phyloP scores from a whole-genome alignment of 2,888 invertebrate genomes.

The Drosophila siamana region DNA sequence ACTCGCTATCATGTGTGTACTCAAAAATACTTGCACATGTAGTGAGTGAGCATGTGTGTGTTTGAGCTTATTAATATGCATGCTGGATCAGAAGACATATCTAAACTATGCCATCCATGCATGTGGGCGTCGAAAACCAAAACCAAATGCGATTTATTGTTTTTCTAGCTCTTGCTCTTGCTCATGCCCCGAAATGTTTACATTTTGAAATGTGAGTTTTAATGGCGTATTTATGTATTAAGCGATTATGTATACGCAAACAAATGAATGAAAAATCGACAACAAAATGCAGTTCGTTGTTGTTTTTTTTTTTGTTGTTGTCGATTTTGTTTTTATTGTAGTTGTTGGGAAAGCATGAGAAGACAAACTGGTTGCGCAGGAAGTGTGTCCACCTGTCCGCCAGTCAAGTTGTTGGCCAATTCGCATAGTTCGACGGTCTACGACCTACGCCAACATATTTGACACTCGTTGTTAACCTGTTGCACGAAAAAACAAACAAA shows the following conservation, averaged over 20 bases:
- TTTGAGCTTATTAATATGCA: slow-evolving; percentile 17
- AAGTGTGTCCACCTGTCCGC: slow-evolving; percentile 64
- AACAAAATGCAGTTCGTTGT: slow-evolving; percentile 34
- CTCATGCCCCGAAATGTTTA: slow-evolving; percentile 46
- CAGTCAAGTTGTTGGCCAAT: slow-evolving; percentile 64
- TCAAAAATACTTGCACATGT: slow-evolving; percentile 28
- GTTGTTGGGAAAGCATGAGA: slow-evolving; percentile 50
- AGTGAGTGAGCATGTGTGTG: neutral
- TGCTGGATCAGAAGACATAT: slow-evolving; percentile 13
- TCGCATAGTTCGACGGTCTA: slow-evolving; percentile 71
- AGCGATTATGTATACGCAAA: slow-evolving; percentile 20
- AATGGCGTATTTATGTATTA: slow-evolving; percentile 30
- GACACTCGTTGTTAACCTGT: slow-evolving; percentile 55
- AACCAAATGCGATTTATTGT: slow-evolving; percentile 42
- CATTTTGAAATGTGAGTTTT: slow-evolving; percentile 54
- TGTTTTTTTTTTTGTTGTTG: slow-evolving; percentile 7
- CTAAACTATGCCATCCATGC: slow-evolving; percentile 58
- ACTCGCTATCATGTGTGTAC: slow-evolving; percentile 8
- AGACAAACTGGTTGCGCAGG: slow-evolving; percentile 68
- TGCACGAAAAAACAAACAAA: slow-evolving; percentile 22
- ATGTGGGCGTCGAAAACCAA: slow-evolving; percentile 50
- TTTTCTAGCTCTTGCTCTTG: slow-evolving; percentile 1
- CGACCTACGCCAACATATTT: slow-evolving; percentile 75
- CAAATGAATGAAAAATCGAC: slow-evolving; percentile 22
- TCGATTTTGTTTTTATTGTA: slow-evolving; percentile 15